These are phyloP conservation scores for Pangasianodon gigas DNA, from an alignment of 2,113 vertebrate species.

Conservation along the genomic window DNA sequence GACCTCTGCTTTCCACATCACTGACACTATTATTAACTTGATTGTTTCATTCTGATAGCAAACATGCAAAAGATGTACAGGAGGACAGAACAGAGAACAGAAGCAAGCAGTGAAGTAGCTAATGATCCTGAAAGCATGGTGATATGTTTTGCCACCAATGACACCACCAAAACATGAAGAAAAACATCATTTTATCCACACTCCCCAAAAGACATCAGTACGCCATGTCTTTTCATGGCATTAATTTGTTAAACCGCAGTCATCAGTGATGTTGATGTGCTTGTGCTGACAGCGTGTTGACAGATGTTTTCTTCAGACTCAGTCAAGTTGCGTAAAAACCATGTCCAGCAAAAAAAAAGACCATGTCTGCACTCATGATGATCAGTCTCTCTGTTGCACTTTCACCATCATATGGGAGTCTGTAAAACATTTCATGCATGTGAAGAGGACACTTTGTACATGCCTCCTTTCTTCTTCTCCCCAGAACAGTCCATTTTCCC, in stretches of 20 bases:
- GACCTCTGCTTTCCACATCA: not conserved
- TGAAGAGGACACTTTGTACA: conserved; percentile 58
- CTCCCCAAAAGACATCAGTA: not conserved
- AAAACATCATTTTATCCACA: not conserved
- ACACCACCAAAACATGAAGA: not conserved
- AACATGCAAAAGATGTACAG: not conserved
- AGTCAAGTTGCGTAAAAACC: not conserved
- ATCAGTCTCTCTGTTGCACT: not conserved
- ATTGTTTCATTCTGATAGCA: not conserved
- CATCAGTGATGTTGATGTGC: conserved; percentile 33
- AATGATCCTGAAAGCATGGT: not conserved
- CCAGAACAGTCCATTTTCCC: conserved; percentile 77
- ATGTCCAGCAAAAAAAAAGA: not conserved
- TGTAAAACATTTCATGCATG: conserved; percentile 3
- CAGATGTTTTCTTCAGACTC: conserved; percentile 36
- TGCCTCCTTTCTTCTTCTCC: conserved; percentile 60
- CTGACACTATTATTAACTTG: not conserved
- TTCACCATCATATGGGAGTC: not conserved
- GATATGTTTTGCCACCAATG: not conserved
- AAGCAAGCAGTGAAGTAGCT: not conserved
- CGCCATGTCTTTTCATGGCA: not conserved
- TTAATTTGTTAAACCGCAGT: conserved; percentile 2
- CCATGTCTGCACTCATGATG: not conserved
- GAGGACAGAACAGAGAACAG: not conserved
- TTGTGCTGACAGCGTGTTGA: conserved; percentile 11